Evolutionary conservation across 2,888 invertebrate species (phyloP).

Genomic region (Hypena proboscidalis): DNA sequence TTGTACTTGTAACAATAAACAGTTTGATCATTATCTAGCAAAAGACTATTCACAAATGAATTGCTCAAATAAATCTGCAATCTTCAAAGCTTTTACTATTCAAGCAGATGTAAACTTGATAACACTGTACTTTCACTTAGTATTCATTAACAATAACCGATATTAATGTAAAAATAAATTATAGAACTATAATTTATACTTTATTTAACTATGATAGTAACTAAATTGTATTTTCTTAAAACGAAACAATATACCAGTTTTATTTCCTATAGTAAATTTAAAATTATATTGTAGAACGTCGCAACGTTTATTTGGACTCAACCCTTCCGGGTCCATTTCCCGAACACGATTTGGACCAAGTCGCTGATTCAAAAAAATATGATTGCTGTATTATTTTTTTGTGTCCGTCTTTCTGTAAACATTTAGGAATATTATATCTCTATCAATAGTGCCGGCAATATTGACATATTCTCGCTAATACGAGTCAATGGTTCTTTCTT

Average conservation of each 20-base stretch:
- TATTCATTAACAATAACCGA: background rate
- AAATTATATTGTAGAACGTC: slow-evolving; percentile 32
- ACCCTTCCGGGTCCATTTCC: slow-evolving; percentile 18
- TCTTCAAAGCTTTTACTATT: slow-evolving; percentile 3
- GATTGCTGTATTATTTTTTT: slow-evolving; percentile 3
- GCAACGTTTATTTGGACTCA: slow-evolving; percentile 31
- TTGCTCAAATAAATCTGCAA: slow-evolving; percentile 10
- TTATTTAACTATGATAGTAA: no score
- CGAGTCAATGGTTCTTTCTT: no score
- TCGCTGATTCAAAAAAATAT: slow-evolving; percentile 28
- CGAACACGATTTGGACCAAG: slow-evolving; percentile 17
- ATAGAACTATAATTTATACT: background rate
- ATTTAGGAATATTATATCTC: background rate
- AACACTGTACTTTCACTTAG: background rate
- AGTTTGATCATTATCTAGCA: slow-evolving; percentile 16
- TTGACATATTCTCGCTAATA: no score
- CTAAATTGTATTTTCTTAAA: slow-evolving; percentile 22
- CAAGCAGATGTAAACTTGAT: slow-evolving; percentile 1
- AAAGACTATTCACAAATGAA: slow-evolving; percentile 14
- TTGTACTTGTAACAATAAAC: slow-evolving; percentile 13
- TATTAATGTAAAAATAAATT: background rate
- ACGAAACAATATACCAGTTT: slow-evolving; percentile 22
- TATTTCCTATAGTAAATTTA: slow-evolving; percentile 27
- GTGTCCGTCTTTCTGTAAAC: background rate
- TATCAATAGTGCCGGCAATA: background rate